Conservation (phyloP, 2,888 invertebrate species). For the Oligia latruncula region DNA sequence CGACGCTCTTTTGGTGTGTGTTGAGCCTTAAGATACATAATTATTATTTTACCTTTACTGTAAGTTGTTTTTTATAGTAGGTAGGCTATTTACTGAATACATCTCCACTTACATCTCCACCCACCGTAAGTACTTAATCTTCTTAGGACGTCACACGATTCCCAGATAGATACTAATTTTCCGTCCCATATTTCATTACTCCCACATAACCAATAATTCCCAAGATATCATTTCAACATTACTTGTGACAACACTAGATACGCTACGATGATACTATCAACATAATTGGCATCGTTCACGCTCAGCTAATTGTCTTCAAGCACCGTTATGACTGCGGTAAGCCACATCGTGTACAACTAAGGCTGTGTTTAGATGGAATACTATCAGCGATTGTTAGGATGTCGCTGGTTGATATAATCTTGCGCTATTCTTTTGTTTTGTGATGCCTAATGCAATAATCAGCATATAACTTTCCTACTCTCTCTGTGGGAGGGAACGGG, state of each 20-base stretch:
- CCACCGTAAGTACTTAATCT: neutral
- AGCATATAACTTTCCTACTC: neutral
- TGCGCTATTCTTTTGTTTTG: conserved; percentile 1
- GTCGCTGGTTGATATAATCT: neutral
- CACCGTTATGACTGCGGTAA: conserved; percentile 59
- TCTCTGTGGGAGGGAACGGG: neutral
- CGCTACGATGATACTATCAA: conserved; percentile 38
- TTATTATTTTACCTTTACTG: neutral
- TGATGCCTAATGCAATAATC: neutral
- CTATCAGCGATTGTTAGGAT: neutral
- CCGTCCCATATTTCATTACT: neutral
- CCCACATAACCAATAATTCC: neutral
- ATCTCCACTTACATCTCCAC: neutral
- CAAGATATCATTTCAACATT: conserved; percentile 16
- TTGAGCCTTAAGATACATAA: neutral
- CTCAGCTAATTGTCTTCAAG: conserved; percentile 54
- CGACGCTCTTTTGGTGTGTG: no score
- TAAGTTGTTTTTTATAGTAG: conserved; percentile 11
- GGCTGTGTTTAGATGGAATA: conserved; percentile 38
- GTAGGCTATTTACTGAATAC: neutral
- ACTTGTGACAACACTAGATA: conserved; percentile 41
- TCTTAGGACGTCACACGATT: neutral
- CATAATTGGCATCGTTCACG: conserved; percentile 56
- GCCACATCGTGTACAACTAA: conserved; percentile 39
- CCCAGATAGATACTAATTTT: neutral